Base-by-base conservation (phyloP, 2,113 vertebrate genomes). In the Oncorhynchus gorbuscha region DNA sequence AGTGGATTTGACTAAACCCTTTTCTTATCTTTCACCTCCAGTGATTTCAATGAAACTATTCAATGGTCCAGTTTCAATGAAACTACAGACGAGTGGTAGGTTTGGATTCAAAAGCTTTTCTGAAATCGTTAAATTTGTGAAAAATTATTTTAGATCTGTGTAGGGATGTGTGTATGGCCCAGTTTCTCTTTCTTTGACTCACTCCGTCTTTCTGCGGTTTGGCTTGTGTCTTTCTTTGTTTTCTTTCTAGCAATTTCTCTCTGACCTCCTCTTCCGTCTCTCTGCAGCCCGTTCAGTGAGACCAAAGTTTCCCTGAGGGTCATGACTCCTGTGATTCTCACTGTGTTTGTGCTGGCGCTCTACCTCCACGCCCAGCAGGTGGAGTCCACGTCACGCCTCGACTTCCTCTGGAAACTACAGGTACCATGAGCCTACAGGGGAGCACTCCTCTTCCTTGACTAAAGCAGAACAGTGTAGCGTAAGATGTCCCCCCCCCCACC, bases 371-470 rank as follows among this genome's bases (percentile, higher is more conserved):
- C 96, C 14, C 97, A 98, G 93, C 97, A 98, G 93, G 97, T 99
- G 3, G 97, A 99, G 87, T 99, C 97, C 0, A 99, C 97, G 0
- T 97, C 97, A 13, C 95, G 97, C 71, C 95, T 99, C 0, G 97
- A 99, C 91, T 99, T 99, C 91, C 96, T 99, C 79, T 99, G 97
- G 97, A 99, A 99, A 90, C 90, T 98, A 83, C 97, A 99, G 97
- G 97, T 99, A 93, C 65, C 58, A 22, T 1, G 4, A 11, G 16
- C 83, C 89, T 75, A 80, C n/a, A 73, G 86, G 83, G 85, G 77
- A 69, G 0, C 1, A 73, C 59, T 20, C n/a, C 59, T 11, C 4
- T 28, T 72, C 61, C 61, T 24, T 7, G 2, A 28, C 66, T 13
- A 65, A 16, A 30, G 32, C 59, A 39, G 35, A 62, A 20, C 64